Evolutionary conservation across 2,797 vertebrate species (phyloP).

Genomic region (Arrhamphus sclerolepis): DNA sequence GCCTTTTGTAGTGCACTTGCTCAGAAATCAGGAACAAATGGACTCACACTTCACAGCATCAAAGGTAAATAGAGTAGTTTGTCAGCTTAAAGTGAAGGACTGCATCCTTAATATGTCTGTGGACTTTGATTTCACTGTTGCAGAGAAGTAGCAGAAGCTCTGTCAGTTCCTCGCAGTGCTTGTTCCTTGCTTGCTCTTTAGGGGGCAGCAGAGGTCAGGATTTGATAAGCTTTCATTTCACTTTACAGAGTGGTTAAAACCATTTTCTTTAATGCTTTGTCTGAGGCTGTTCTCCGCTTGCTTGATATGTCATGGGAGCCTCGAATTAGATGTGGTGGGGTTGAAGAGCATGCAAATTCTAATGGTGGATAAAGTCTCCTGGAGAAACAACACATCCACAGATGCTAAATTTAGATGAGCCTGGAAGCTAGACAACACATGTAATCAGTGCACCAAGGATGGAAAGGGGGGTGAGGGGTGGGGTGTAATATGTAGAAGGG

Average conservation of each 20-base stretch:
- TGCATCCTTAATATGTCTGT: constrained; percentile 51
- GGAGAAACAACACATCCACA: constrained; percentile 56
- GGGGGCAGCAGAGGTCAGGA: constrained; percentile 80
- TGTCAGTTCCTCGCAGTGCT: constrained; percentile 29
- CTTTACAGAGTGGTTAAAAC: constrained; percentile 73
- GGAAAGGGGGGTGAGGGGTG: constrained; percentile 33
- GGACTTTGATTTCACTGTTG: constrained; percentile 59
- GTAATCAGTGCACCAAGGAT: constrained; percentile 67
- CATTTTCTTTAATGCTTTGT: constrained; percentile 65
- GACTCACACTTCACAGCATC: constrained; percentile 62
- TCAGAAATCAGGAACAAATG: constrained; percentile 60
- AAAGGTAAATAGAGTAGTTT: constrained; percentile 68
- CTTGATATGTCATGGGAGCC: constrained; percentile 16
- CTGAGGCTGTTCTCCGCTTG: constrained; percentile 31
- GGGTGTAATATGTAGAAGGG: constrained; percentile 35
- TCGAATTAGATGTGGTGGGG: constrained; percentile 13
- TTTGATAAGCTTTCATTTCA: constrained; percentile 74
- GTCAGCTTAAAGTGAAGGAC: constrained; percentile 59
- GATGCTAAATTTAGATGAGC: constrained; percentile 77
- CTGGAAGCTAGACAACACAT: constrained; percentile 68
- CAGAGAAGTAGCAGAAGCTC: constrained; percentile 36
- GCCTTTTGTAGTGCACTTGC: constrained; percentile 55
- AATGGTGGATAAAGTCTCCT: constrained; percentile 51
- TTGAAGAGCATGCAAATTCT: constrained; percentile 45
- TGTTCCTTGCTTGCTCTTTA: constrained; percentile 65